Conservation (phyloP, 1,140 invertebrate species). For the Zaprionus nigranus region DNA sequence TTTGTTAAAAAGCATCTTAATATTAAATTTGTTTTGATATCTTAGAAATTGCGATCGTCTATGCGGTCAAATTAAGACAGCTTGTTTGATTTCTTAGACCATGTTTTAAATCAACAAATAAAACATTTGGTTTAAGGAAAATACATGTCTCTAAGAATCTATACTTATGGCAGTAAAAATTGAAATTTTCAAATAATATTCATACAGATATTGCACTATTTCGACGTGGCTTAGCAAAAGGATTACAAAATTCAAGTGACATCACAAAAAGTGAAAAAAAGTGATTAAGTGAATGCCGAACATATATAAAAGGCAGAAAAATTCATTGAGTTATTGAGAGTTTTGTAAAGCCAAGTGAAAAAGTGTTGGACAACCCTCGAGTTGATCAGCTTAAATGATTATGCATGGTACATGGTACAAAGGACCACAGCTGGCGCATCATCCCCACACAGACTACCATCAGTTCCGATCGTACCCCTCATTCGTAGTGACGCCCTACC, state of each 20-base stretch:
- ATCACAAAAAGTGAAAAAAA: neutral
- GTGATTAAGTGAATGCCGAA: conserved; percentile 2
- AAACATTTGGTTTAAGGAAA: too few species aligned
- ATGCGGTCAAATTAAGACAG: too few species aligned
- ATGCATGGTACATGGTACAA: conserved; percentile 84
- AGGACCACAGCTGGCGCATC: conserved; percentile 83
- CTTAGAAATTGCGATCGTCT: too few species aligned
- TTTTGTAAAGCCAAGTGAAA: neutral
- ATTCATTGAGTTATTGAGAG: neutral
- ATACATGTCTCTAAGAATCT: too few species aligned
- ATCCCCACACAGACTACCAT: conserved; percentile 79
- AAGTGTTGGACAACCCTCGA: conserved; percentile 27
- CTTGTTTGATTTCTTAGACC: too few species aligned
- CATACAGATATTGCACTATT: too few species aligned
- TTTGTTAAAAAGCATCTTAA: neutral
- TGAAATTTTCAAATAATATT: too few species aligned
- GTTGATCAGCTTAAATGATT: conserved; percentile 78
- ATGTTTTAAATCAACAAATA: too few species aligned
- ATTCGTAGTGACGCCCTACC: conserved; percentile 80
- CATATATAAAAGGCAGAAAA: neutral
- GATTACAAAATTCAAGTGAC: neutral
- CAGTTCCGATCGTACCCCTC: conserved; percentile 82
- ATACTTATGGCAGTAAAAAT: too few species aligned
- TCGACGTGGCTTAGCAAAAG: neutral
- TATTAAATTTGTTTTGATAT: neutral